Evolutionary conservation across 2,888 invertebrate genomes (phyloP).

Genomic region (Lepetodrilus schrolli): DNA sequence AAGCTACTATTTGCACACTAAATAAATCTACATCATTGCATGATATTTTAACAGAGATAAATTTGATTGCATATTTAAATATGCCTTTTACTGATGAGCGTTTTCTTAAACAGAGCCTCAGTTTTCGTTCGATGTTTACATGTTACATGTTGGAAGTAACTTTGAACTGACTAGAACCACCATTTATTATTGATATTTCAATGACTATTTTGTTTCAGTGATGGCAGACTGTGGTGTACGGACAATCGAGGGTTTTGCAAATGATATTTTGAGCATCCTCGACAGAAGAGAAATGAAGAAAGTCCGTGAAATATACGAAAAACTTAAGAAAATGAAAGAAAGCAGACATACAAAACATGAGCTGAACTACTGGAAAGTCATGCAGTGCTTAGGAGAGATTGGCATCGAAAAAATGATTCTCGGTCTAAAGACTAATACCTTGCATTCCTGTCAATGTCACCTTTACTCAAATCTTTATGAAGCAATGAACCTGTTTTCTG

Average conservation of each 20-base stretch:
- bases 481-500: slow-evolving; percentile 42
- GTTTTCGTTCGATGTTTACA: too few relatives aligned
- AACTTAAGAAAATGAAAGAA: slow-evolving; percentile 44
- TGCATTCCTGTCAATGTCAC: slow-evolving; percentile 41
- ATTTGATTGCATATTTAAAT: too few relatives aligned
- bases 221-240: neutral
- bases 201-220: neutral
- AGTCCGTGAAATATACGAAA: slow-evolving; percentile 40
- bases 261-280: slow-evolving; percentile 38
- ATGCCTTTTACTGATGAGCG: too few relatives aligned
- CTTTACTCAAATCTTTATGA: slow-evolving; percentile 34
- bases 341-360: slow-evolving; percentile 44
- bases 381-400: slow-evolving; percentile 48
- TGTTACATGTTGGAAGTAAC: too few relatives aligned
- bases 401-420: slow-evolving; percentile 39
- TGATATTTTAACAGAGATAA: too few relatives aligned
- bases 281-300: slow-evolving; percentile 38
- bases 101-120: too few relatives aligned
- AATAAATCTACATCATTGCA: too few relatives aligned
- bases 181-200: too few relatives aligned
- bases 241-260: slow-evolving; percentile 48
- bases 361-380: slow-evolving; percentile 48
- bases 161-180: too few relatives aligned
- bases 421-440: slow-evolving; percentile 35
- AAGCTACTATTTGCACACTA: too few relatives aligned